A percentile compares a stretch with the other conserved stretches of the same genome.
Conservation (phyloP, 2,113 vertebrate genomes). For the Hypomesus transpacificus region DNA sequence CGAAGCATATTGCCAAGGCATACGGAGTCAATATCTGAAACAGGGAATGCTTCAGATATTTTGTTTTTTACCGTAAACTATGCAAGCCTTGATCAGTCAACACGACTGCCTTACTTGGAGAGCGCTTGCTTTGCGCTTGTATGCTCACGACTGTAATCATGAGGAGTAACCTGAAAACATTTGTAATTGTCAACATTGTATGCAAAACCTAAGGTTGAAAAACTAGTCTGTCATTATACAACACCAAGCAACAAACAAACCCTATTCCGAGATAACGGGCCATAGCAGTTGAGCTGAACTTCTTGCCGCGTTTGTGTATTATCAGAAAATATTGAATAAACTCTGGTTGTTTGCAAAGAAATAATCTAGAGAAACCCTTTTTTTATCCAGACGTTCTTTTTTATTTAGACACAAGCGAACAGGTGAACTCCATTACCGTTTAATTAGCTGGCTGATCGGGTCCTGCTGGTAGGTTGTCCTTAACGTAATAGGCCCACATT, state of each 20-base stretch:
- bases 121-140: slow-evolving; percentile 31
- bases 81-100: too few relatives aligned
- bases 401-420: not conserved
- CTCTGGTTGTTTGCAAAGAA: not conserved
- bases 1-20: slow-evolving; percentile 67
- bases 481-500: too few relatives aligned
- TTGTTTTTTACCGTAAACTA: too few relatives aligned
- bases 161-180: slow-evolving; percentile 50
- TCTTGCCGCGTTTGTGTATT: not conserved
- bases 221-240: too few relatives aligned
- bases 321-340: not conserved
- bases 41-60: not conserved
- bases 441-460: not conserved
- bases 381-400: not conserved
- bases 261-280: slow-evolving; percentile 25
- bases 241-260: slow-evolving; percentile 50
- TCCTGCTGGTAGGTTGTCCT: too few relatives aligned
- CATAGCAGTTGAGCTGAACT: slow-evolving; percentile 38
- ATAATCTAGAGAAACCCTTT: too few relatives aligned
- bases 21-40: slow-evolving; percentile 39
- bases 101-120: slow-evolving; percentile 39
- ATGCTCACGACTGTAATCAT: slow-evolving; percentile 21
- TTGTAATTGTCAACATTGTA: not conserved
- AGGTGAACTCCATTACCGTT: not conserved
- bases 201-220: not conserved